Evolutionary conservation across 92 coral and sea anemone species (phyloP).

Genomic region (Desmophyllum pertusum): DNA sequence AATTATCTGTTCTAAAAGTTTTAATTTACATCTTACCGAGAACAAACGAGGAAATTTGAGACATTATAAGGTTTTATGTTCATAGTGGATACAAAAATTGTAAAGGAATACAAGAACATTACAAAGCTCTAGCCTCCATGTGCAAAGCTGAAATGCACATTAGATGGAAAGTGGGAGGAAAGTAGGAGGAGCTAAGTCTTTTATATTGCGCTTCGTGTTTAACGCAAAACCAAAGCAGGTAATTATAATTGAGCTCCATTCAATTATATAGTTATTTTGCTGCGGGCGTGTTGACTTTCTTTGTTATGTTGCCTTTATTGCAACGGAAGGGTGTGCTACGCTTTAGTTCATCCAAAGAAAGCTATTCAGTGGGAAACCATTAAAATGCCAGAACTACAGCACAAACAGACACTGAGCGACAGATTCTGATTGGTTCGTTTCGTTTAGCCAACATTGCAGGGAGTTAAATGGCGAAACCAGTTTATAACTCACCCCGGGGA

Average conservation of each 20-base stretch:
- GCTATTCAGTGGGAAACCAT: not conserved
- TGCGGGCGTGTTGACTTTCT: not conserved
- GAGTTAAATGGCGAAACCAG: conserved; percentile 23
- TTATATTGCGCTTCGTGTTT: too few species aligned
- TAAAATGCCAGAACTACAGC: too few species aligned
- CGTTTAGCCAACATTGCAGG: conserved; percentile 5
- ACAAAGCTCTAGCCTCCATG: too few species aligned
- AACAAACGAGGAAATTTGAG: too few species aligned
- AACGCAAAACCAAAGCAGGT: not conserved
- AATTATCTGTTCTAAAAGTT: too few species aligned
- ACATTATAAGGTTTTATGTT: too few species aligned
- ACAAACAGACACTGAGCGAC: not conserved
- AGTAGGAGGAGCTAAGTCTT: too few species aligned
- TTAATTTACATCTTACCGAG: too few species aligned
- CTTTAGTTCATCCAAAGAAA: conserved; percentile 2
- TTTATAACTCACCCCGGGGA: conserved; percentile 10
- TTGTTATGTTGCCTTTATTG: not conserved
- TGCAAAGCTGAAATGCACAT: too few species aligned
- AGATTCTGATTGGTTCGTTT: not conserved
- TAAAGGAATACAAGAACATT: too few species aligned
- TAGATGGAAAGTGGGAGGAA: too few species aligned
- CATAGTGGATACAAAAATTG: too few species aligned
- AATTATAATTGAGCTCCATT: not conserved
- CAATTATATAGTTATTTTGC: conserved; percentile 1
- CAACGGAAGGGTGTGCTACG: not conserved